These are phyloP conservation scores for Polypterus bichir DNA, from an alignment of 2,113 vertebrate species.

Conservation along the genomic window DNA sequence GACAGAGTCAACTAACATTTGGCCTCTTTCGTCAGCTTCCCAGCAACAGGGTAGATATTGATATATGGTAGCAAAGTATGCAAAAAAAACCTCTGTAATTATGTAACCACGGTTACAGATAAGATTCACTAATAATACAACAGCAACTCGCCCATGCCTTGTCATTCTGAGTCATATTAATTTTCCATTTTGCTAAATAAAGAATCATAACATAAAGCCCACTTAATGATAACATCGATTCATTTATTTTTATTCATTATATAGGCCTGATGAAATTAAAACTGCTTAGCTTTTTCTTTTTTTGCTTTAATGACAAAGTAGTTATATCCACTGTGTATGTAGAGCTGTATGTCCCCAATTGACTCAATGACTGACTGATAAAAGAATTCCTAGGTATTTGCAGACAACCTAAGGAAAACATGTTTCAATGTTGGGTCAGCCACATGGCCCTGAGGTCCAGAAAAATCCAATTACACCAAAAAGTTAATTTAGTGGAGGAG, in stretches of 20 bases:
- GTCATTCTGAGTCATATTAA: background rate
- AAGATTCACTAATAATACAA: background rate
- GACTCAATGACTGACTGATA: too few species aligned
- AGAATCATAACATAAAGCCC: background rate
- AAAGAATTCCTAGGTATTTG: too few species aligned
- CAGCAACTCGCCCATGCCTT: background rate
- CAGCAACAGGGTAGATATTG: background rate
- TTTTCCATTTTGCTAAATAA: background rate
- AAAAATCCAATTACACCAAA: too few species aligned
- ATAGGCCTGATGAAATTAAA: too few species aligned
- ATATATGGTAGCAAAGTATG: background rate
- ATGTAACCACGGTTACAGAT: background rate
- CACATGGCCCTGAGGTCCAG: too few species aligned
- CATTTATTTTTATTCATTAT: background rate
- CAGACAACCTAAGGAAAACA: too few species aligned
- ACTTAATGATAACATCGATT: background rate
- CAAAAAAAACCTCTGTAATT: conserved; percentile 1
- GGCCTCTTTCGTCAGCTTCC: background rate
- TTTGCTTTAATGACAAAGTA: too few species aligned
- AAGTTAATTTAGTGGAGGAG: too few species aligned
- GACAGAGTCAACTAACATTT: background rate
- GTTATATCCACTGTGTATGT: too few species aligned
- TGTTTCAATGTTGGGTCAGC: too few species aligned
- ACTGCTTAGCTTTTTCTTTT: too few species aligned
- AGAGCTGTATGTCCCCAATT: too few species aligned